Base-by-base conservation (phyloP, 2,888 invertebrate species). In the Seira ritae region DNA sequence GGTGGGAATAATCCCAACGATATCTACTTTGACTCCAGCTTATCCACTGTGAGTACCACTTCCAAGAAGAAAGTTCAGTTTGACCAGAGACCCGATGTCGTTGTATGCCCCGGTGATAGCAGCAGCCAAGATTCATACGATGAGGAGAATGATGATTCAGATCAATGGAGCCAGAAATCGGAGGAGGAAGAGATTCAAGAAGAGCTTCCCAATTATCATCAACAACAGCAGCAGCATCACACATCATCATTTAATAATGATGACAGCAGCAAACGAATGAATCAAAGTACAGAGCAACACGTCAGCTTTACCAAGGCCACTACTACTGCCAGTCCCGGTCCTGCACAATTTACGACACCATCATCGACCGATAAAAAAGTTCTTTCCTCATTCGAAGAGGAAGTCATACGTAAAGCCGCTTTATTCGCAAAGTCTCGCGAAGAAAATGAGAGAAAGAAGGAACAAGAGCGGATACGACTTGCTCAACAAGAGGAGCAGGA, bases 61-160 rank as follows among this genome's bases (percentile, higher is more conserved):
- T 77, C 83, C 23, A 84, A 85, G 74, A 89, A 88, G 72, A 88
- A 88, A 71, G 88, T 88, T 42, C 88, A 88, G 70, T 89, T 89
- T 73, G 86, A 87, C 72, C 81, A 71, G 22, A 82, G 71, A 24
- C 75, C 84, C 42, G 76, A 84, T 17, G 79, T 87, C 8, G 88
- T 89, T 19, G 31, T 31, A 8, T 87, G 87, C 67, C 81, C 84
- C 3, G 86, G 84, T 31, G 71, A 77, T 23, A 84, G 69, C 50
- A 73, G 80, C 31, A 60, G 72, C 31, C 60, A 15, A n/a, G 78
- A 70, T 46, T 62, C 55, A 68, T 79, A 72, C 67, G 66, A 75
- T 19, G 82, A 79, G 10, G 80, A 80, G 69, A 80, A 80, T 20
- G 78, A 81, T 17, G 85, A 85, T 31, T 81, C 80, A 17, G 81